Evolutionary conservation across 2,113 vertebrate genomes (phyloP).

Genomic region (Nannospalax galili): DNA sequence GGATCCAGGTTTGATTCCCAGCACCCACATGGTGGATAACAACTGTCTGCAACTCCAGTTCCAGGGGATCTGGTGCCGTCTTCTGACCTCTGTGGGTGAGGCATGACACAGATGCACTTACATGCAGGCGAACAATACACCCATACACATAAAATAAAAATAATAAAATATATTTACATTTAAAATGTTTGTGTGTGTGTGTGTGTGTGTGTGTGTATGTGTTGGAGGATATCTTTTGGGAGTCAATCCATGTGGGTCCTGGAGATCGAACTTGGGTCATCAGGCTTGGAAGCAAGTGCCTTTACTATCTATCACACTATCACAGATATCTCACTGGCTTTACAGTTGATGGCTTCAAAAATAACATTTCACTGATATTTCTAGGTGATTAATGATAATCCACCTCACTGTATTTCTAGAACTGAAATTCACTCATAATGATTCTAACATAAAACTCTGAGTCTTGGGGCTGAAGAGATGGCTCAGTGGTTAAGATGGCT

Average conservation of each 20-base stretch:
- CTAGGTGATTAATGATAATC: constrained; percentile 43
- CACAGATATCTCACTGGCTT: neutral
- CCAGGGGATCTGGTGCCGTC: too few relatives aligned
- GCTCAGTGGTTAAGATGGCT: neutral
- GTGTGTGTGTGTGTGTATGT: neutral
- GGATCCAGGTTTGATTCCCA: too few relatives aligned
- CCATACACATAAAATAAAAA: too few relatives aligned
- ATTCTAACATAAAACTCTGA: neutral
- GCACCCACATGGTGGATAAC: too few relatives aligned
- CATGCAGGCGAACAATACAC: too few relatives aligned
- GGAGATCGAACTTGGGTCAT: neutral
- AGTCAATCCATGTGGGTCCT: neutral
- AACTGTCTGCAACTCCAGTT: too few relatives aligned
- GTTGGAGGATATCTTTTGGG: neutral
- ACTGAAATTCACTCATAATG: constrained; percentile 31
- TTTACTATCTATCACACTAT: neutral
- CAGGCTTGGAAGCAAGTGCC: neutral
- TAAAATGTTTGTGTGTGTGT: neutral
- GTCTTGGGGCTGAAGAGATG: neutral
- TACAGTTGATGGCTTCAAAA: too few relatives aligned
- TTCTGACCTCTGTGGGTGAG: too few relatives aligned
- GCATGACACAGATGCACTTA: too few relatives aligned
- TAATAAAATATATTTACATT: too few relatives aligned
- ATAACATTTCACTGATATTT: neutral
- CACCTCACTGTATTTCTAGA: neutral